Conservation (phyloP, 2,888 invertebrate species). For the Heliconius hortense region DNA sequence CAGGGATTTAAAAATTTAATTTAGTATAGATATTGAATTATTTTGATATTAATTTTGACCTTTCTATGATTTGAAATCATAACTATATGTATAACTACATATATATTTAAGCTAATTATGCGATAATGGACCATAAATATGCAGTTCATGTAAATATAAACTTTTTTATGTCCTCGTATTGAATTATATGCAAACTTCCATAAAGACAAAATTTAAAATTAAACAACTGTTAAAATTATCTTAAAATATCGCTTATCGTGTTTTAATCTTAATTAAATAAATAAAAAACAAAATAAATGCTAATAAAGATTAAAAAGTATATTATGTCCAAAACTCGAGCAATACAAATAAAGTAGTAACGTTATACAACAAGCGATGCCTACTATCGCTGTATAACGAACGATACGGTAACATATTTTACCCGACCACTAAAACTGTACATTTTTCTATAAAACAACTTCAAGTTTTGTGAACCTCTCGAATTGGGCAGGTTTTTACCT, state of each 20-base stretch:
- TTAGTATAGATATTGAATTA: not conserved
- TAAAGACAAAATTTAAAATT: not conserved
- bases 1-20: not conserved
- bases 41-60: not conserved
- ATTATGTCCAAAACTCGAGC: not conserved
- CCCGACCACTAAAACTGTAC: conserved; percentile 49
- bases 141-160: no score
- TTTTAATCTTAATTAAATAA: conserved; percentile 1
- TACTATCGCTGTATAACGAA: conserved; percentile 58
- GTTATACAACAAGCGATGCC: conserved; percentile 60
- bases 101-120: not conserved
- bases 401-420: conserved; percentile 57
- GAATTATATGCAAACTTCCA: not conserved
- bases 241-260: not conserved
- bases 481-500: conserved; percentile 60
- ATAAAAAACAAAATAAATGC: not conserved
- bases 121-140: not conserved
- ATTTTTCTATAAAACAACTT: conserved; percentile 43
- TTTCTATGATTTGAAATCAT: not conserved
- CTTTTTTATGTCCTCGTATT: not conserved
- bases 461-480: conserved; percentile 47
- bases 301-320: not conserved
- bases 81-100: not conserved
- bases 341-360: conserved; percentile 26
- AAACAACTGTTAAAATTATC: conserved; percentile 1